These are phyloP conservation scores for Gobionotothen gibberifrons DNA, from an alignment of 2,797 vertebrate species.

Conservation along the genomic window DNA sequence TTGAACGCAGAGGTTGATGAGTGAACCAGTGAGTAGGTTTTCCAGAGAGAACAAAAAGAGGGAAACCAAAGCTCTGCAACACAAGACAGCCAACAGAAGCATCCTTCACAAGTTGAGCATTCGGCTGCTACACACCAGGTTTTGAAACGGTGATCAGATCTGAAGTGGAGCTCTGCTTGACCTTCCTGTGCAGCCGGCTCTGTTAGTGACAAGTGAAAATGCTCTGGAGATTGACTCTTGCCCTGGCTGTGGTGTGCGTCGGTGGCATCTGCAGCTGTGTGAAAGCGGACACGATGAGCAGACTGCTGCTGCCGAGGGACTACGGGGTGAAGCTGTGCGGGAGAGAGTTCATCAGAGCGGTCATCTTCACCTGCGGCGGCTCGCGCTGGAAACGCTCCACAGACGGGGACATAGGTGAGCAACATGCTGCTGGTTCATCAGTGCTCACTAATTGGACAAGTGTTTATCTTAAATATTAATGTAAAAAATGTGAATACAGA, in stretches of 20 bases:
- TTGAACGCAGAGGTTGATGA: constrained; percentile 42
- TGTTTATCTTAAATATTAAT: neutral
- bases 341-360: constrained; percentile 91
- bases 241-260: constrained; percentile 66
- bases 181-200: constrained; percentile 12
- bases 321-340: constrained; percentile 90
- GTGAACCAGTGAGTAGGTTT: constrained; percentile 57
- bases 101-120: constrained; percentile 13
- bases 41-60: constrained; percentile 59
- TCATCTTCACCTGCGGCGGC: constrained; percentile 92
- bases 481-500: neutral
- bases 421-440: neutral
- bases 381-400: constrained; percentile 86
- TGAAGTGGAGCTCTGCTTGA: constrained; percentile 37
- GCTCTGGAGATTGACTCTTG: constrained; percentile 66
- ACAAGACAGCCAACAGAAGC: constrained; percentile 15
- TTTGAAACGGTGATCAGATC: constrained; percentile 10
- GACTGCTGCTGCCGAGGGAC: constrained; percentile 71
- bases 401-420: constrained; percentile 62
- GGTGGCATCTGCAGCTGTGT: constrained; percentile 59
- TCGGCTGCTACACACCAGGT: constrained; percentile 16
- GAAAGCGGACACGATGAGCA: constrained; percentile 62
- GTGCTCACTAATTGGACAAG: neutral
- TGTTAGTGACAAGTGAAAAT: constrained; percentile 55
- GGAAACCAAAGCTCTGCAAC: constrained; percentile 19